Percentiles rank a stretch among this genome's conserved stretches.
phyloP scores from a whole-genome alignment of 2,113 vertebrate species.

The Tupaia tana region DNA sequence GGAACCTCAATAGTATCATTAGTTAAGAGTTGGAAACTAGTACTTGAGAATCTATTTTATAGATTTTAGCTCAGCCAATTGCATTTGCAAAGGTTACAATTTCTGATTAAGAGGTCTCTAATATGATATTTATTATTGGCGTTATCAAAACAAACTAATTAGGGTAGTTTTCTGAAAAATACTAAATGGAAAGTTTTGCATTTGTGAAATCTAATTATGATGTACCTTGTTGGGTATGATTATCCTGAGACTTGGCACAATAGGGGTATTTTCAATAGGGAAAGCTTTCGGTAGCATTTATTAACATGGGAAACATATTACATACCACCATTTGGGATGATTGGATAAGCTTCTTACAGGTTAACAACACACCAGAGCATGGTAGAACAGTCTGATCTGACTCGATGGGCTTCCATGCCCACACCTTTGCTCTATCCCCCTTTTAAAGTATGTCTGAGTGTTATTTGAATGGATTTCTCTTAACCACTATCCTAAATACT shows the following conservation, averaged over 20 bases:
- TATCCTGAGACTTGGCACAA: not conserved
- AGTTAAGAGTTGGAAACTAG: not conserved
- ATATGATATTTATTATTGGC: not conserved
- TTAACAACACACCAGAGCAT: rapidly evolving
- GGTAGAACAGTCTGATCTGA: not conserved
- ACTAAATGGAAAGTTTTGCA: not conserved
- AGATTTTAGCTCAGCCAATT: rapidly evolving
- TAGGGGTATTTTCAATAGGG: not conserved
- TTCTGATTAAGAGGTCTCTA: not conserved
- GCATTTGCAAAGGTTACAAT: rapidly evolving
- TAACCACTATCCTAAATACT: not conserved
- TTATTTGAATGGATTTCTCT: not conserved
- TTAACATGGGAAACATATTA: not conserved
- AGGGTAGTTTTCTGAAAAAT: not conserved
- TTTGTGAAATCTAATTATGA: not conserved
- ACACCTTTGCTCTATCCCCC: not conserved
- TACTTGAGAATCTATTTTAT: not conserved
- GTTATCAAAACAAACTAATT: not conserved
- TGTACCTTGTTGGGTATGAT: not conserved
- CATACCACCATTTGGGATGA: rapidly evolving
- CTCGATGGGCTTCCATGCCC: rapidly evolving
- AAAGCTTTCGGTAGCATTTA: not conserved
- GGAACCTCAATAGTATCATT: not conserved
- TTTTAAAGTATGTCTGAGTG: not conserved
- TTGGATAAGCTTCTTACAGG: not conserved